These are phyloP conservation scores for Brachypteracias leptosomus DNA, from an alignment of 2,113 vertebrate genomes.

Conservation along the genomic window DNA sequence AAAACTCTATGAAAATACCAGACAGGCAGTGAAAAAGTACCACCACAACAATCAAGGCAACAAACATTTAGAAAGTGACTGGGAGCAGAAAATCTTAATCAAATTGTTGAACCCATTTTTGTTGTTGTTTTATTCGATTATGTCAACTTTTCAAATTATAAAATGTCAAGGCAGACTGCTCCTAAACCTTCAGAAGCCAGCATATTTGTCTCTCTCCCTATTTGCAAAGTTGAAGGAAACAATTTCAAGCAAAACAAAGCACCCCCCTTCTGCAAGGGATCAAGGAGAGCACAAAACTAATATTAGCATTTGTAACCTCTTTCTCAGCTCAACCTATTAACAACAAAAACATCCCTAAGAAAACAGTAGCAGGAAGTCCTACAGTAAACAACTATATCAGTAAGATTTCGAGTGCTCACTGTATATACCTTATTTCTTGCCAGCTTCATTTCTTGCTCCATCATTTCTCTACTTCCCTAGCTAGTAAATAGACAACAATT, in stretches of 20 bases:
- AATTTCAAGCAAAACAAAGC: background rate
- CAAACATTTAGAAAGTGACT: background rate
- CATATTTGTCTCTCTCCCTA: background rate
- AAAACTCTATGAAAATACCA: background rate
- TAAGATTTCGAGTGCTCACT: background rate
- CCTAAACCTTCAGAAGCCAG: background rate
- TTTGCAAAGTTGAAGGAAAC: background rate
- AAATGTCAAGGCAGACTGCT: background rate
- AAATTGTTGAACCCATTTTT: background rate
- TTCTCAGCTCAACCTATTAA: background rate
- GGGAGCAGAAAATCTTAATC: background rate
- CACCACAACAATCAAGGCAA: background rate
- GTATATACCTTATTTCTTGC: background rate
- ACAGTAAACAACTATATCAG: background rate
- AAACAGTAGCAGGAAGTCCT: background rate
- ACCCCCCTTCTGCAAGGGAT: background rate
- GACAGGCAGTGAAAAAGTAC: background rate
- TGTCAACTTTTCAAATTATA: background rate
- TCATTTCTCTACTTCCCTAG: background rate
- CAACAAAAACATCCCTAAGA: background rate
- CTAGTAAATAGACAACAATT: background rate
- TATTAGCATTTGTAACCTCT: background rate
- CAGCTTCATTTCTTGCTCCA: background rate
- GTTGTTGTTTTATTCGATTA: background rate
- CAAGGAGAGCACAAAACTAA: background rate